Base-by-base conservation (phyloP, 2,888 invertebrate species). In the Amphipoea oculea region DNA sequence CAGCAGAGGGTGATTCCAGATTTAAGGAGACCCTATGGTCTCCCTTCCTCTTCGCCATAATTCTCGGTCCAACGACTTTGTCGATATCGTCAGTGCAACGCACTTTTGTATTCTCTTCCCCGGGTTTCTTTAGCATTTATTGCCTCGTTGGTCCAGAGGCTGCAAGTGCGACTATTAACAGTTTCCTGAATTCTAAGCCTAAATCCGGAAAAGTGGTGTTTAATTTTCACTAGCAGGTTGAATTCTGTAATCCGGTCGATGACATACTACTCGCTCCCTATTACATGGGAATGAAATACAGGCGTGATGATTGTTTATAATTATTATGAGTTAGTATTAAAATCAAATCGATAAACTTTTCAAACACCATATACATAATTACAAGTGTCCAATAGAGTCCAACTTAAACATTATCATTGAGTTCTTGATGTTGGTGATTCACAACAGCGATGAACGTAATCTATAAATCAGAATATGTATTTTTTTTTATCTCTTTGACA, bases 391-490 rank as follows among this genome's bases (percentile, higher is more conserved):
- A 36, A 67, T 36, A 83, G 60, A 76, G 29, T 23, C 45, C 12
- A 36, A 67, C 42, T 36, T 36, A 62, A 76, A 36, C 42, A 36
- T 82, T 80, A 80, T 83, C 78, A 29, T 68, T 48, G 29, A 60
- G 45, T 45, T 62, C 62, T 67, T 78, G 36, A 68, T 54, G 20
- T 20, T 23, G 45, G 5, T 81, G 84, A 80, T 62, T 83, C 68
- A 63, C 45, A 62, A 68, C 11, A 54, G 54, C 78, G 67, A 83
- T 78, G 78, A 68, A 62, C 20, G 9, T 83, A 68, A 83, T 83
- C 62, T 54, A 29, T 54, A 83, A 45, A 78, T 68, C 62, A 4
- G 40, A 65, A 12, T 6, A 60, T n/a, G 11, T n/a, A 4, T n/a
- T 3, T 36, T 0, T n/a, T 60, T n/a, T 12, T 11, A 60, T n/a